Conservation (phyloP, 1,140 invertebrate genomes). For the Drosophila dunni region DNA sequence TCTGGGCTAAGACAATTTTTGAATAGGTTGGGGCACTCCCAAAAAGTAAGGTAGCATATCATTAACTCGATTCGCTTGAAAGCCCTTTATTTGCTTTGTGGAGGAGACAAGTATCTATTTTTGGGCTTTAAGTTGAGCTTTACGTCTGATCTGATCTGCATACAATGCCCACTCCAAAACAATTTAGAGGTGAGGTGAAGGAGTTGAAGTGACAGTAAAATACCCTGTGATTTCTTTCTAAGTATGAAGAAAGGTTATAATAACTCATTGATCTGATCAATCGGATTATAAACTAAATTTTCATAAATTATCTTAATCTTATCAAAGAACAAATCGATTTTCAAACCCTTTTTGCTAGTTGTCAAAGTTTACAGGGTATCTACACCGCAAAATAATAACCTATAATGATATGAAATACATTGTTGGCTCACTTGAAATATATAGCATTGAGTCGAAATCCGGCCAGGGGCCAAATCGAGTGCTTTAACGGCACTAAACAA, state of each 20-base stretch:
- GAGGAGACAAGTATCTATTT: constrained; percentile 34
- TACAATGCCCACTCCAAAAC: constrained; percentile 61
- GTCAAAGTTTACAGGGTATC: no score
- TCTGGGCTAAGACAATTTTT: constrained; percentile 20
- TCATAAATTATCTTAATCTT: no score
- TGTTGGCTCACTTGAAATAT: constrained; percentile 51
- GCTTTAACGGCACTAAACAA: constrained; percentile 68
- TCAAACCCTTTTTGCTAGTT: no score
- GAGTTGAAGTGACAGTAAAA: no score
- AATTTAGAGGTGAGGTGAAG: no score
- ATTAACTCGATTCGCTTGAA: constrained; percentile 27
- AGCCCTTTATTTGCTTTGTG: constrained; percentile 47
- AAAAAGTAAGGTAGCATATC: constrained; percentile 39
- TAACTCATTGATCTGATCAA: no score
- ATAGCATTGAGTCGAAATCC: constrained; percentile 44
- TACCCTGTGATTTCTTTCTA: no score
- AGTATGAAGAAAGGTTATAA: no score
- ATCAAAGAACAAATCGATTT: no score
- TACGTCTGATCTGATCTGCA: constrained; percentile 50
- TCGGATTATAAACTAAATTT: no score
- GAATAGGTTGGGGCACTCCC: constrained; percentile 21
- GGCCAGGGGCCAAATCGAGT: constrained; percentile 3
- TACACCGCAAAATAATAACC: no score
- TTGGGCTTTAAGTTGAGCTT: constrained; percentile 3
- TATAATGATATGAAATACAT: constrained; percentile 39